Percentiles rank a stretch among this genome's conserved stretches.
phyloP scores from a whole-genome alignment of 64 coral and sea anemone genomes.

The Porites lutea region DNA sequence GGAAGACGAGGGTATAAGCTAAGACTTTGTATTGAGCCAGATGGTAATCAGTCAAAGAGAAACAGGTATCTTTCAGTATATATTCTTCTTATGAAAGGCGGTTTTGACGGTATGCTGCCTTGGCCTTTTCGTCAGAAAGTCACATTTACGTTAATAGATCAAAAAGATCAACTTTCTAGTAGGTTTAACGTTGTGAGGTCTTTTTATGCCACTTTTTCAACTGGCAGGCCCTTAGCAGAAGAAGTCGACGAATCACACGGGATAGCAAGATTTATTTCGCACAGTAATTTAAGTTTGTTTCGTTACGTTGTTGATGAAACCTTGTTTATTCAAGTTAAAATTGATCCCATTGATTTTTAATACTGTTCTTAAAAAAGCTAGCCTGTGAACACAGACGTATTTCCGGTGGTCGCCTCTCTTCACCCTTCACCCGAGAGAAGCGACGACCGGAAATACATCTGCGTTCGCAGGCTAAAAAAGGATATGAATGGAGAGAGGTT shows the following conservation, averaged over 20 bases:
- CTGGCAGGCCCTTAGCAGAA: background rate
- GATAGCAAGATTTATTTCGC: conserved; percentile 25
- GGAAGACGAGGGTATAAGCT: conserved; percentile 44
- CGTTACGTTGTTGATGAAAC: conserved; percentile 19
- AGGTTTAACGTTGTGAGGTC: too few relatives aligned
- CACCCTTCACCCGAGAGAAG: too few relatives aligned
- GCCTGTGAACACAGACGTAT: too few relatives aligned
- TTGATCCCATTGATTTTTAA: background rate
- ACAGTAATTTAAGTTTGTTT: background rate
- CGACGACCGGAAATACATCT: too few relatives aligned
- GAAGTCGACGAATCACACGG: conserved; percentile 11
- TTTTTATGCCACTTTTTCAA: background rate
- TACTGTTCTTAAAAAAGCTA: too few relatives aligned
- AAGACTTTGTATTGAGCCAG: background rate
- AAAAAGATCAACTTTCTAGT: background rate
- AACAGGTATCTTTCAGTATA: conserved; percentile 18
- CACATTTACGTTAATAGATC: conserved; percentile 41
- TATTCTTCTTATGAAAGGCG: conserved; percentile 2
- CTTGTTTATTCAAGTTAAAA: conserved; percentile 24
- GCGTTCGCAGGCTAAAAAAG: too few relatives aligned
- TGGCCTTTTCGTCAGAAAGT: conserved; percentile 37
- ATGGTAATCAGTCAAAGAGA: conserved; percentile 24
- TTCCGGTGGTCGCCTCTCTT: too few relatives aligned
- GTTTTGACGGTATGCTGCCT: conserved; percentile 27
- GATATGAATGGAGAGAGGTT: too few relatives aligned